phyloP scores from a whole-genome alignment of 2,797 vertebrate species.

The Chiroxiphia lanceolata region DNA sequence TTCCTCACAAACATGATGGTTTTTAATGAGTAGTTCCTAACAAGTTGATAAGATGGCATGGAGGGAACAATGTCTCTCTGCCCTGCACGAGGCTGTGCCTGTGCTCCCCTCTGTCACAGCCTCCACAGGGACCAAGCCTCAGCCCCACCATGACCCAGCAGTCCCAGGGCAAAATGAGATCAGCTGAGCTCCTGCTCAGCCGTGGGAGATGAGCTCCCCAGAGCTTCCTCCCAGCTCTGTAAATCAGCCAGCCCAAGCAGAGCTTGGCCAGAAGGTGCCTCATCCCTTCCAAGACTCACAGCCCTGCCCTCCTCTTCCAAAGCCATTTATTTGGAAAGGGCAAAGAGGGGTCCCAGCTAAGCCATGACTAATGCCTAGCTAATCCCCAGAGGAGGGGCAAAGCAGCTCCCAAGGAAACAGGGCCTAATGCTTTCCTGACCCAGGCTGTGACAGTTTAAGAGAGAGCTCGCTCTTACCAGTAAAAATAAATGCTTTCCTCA shows the following conservation, averaged over 20 bases:
- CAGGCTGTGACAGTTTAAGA: background rate
- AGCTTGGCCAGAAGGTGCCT: background rate
- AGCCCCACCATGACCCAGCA: background rate
- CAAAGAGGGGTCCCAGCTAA: background rate
- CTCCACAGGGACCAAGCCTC: background rate
- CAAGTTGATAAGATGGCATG: background rate
- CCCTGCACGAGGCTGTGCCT: fast-evolving
- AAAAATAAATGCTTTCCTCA: slow-evolving; percentile 21
- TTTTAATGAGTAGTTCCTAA: background rate
- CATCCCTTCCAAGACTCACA: background rate
- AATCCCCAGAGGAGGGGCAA: background rate
- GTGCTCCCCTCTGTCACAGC: background rate
- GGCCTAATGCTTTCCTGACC: background rate
- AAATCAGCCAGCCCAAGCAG: background rate
- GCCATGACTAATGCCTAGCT: slow-evolving; percentile 27
- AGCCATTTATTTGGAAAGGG: slow-evolving; percentile 1
- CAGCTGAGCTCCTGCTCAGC: background rate
- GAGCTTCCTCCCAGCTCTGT: background rate
- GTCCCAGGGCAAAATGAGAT: background rate
- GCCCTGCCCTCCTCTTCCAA: background rate
- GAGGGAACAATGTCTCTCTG: fast-evolving
- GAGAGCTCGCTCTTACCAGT: background rate
- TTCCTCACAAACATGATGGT: background rate
- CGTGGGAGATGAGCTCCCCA: background rate
- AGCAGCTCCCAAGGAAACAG: background rate